These are phyloP conservation scores for Ranitomeya variabilis DNA, from an alignment of 2,113 vertebrate species.

Conservation along the genomic window DNA sequence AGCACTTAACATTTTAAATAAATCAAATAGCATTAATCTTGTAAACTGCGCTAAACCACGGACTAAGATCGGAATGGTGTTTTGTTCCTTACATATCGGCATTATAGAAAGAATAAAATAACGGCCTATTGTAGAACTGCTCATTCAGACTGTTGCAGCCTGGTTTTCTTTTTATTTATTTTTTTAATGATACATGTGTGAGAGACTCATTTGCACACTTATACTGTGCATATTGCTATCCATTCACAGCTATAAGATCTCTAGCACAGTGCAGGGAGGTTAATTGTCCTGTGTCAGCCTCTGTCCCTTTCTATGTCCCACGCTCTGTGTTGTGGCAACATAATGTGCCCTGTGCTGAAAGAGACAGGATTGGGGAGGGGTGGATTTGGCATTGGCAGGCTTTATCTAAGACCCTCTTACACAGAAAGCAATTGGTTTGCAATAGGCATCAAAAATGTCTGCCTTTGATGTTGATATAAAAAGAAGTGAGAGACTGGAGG, in stretches of 20 bases:
- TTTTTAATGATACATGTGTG: background rate
- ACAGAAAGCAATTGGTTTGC: conserved; percentile 44
- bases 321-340: conserved; percentile 58
- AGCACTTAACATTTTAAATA: background rate
- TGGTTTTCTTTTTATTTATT: background rate
- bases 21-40: background rate
- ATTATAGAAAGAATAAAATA: background rate
- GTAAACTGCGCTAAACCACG: background rate
- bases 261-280: conserved; percentile 55
- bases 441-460: conserved; percentile 45
- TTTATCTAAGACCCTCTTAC: conserved; percentile 50
- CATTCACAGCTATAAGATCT: conserved; percentile 56
- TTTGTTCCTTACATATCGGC: background rate
- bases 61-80: background rate
- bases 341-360: conserved; percentile 52
- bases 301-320: conserved; percentile 50
- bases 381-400: conserved; percentile 39
- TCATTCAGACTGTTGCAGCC: background rate
- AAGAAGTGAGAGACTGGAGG: conserved; percentile 36
- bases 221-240: conserved; percentile 44
- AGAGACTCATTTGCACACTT: conserved; percentile 24
- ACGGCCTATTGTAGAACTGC: background rate
- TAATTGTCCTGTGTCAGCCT: conserved; percentile 54
- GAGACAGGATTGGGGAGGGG: conserved; percentile 40
- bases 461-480: conserved; percentile 48